These are phyloP conservation scores for Apodemus sylvaticus DNA, from an alignment of 2,113 vertebrate genomes.

Conservation along the genomic window DNA sequence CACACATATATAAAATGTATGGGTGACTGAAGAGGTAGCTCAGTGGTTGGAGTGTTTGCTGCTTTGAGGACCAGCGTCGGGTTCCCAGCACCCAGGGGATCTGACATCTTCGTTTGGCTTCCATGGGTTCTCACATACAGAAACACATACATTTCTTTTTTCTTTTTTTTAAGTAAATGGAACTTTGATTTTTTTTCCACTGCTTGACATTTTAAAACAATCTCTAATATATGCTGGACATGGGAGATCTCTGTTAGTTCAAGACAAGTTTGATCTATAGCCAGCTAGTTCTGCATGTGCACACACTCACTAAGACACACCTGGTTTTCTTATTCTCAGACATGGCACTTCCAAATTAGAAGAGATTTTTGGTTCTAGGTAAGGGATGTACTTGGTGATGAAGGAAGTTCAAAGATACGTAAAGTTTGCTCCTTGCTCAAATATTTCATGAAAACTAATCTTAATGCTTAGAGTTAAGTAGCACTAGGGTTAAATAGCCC, in stretches of 20 bases:
- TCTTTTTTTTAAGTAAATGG: neutral
- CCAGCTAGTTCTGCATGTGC: neutral
- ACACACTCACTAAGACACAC: neutral
- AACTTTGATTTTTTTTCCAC: neutral
- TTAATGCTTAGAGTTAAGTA: neutral
- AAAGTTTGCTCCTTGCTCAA: neutral
- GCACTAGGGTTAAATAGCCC: neutral
- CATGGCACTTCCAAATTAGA: slow-evolving; percentile 6
- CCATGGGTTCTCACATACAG: too few relatives aligned
- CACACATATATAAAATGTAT: too few relatives aligned
- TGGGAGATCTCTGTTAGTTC: neutral
- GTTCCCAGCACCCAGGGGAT: neutral
- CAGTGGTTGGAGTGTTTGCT: neutral
- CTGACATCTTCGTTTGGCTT: neutral
- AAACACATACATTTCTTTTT: neutral
- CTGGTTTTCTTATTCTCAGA: neutral
- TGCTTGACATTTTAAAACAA: neutral
- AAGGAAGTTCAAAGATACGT: slow-evolving; percentile 26
- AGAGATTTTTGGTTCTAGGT: neutral
- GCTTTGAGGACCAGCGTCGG: too few relatives aligned
- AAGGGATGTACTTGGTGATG: neutral
- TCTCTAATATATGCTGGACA: neutral
- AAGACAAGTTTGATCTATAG: neutral
- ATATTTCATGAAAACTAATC: slow-evolving; percentile 6
- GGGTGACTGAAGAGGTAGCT: neutral